Evolutionary conservation across 2,113 vertebrate genomes (phyloP), one percentile per base, ranked within the genome.

Genomic region (Onychostoma macrolepis): DNA sequence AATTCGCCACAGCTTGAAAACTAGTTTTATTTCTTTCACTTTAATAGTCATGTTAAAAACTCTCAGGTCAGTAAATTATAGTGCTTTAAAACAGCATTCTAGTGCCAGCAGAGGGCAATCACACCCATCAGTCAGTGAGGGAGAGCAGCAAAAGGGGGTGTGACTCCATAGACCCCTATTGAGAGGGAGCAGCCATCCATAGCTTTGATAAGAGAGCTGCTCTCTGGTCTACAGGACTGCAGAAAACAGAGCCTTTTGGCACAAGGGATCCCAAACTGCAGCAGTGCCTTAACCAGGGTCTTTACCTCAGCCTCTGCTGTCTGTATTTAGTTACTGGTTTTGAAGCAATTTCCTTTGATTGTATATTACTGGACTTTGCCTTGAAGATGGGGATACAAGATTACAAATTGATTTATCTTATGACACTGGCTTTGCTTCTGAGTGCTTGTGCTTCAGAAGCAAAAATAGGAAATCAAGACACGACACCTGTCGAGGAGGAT

Each of bases 101-200:
- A 6, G 74, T 80, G 58, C 89, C 89, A 88, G 89, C 75, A 90
- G 89, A 86, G 89, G 89, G 87, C 89, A 38, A 83, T 69, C 50
- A 58, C 82, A n/a, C 43, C 28, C 48, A 33, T 80, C 15, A 84
- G 63, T 80, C 72, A 28, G 11, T 36, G 33, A 19, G 58, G 26
- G 21, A 72, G 33, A 86, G 26, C 41, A 67, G 53, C 36, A 71
- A 56, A 26, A 58, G 83, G 79, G 88, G 87, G 79, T 86, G 86
- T 90, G 82, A 43, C 84, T 85, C 21, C n/a, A 17, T 41, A 15
- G 43, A 86, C 48, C 38, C 33, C 33, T 58, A 84, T 85, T 92
- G 92, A 93, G 94, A 92, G 77, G 89, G 90, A 91, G 89, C 93
- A 92, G 89, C 91, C 91, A 93, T 92, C 93, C 93, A 87, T 91